Percentiles rank a stretch among this genome's conserved stretches.
Conservation (phyloP, 2,888 invertebrate species). For the Odiellus spinosus region DNA sequence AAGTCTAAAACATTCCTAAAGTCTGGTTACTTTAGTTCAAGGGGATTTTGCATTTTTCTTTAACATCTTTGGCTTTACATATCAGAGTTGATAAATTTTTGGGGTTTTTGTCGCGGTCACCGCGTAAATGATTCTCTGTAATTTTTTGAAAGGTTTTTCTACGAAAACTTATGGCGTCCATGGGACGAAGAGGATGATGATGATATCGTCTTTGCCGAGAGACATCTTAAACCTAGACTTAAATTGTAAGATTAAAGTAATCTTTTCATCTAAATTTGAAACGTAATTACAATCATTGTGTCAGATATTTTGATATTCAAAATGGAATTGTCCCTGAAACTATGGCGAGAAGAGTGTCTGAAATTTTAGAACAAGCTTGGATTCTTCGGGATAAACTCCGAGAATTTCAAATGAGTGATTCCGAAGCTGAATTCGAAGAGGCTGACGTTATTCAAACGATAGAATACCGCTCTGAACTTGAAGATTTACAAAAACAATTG, state of each 20-base stretch:
- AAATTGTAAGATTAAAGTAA: slow-evolving; percentile 13
- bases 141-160: slow-evolving; percentile 17
- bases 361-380: slow-evolving; percentile 16
- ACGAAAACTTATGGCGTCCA: slow-evolving; percentile 20
- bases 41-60: too few relatives aligned
- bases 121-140: too few relatives aligned
- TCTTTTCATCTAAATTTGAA: slow-evolving; percentile 2
- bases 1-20: too few relatives aligned
- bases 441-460: slow-evolving; percentile 18
- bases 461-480: slow-evolving; percentile 16
- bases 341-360: slow-evolving; percentile 13
- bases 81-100: too few relatives aligned
- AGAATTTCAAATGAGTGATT: slow-evolving; percentile 18
- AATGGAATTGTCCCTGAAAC: slow-evolving; percentile 15
- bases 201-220: slow-evolving; percentile 17
- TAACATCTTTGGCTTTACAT: too few relatives aligned
- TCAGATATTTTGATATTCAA: slow-evolving; percentile 19
- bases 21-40: too few relatives aligned
- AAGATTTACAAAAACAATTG: slow-evolving; percentile 19
- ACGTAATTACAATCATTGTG: too few relatives aligned
- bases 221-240: slow-evolving; percentile 17
- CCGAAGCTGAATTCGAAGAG: slow-evolving; percentile 19
- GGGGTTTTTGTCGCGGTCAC: too few relatives aligned
- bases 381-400: slow-evolving; percentile 12
- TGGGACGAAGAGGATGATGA: slow-evolving; percentile 22